Evolutionary conservation across 2,113 vertebrate species (phyloP).

Genomic region (Tupaia chinensis): DNA sequence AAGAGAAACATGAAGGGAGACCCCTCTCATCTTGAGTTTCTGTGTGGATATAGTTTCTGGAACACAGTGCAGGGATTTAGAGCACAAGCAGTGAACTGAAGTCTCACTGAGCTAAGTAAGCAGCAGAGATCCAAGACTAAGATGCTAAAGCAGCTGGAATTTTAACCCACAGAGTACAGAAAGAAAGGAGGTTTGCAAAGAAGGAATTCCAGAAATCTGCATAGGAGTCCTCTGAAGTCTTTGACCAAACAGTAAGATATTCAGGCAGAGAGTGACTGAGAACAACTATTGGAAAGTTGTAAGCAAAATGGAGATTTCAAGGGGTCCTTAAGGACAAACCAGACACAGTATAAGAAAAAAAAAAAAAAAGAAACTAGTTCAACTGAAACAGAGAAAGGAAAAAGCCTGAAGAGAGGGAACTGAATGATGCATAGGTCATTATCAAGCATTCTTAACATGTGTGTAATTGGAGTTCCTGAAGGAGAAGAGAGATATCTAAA

Average conservation of each 20-base stretch:
- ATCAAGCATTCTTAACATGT: neutral
- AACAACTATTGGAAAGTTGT: neutral
- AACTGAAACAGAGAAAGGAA: neutral
- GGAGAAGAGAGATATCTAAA: neutral
- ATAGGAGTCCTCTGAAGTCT: neutral
- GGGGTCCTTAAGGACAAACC: neutral
- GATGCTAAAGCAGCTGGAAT: neutral
- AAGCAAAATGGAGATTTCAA: neutral
- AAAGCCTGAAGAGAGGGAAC: neutral
- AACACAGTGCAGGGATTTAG: neutral
- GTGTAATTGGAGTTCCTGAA: neutral
- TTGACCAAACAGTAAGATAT: neutral
- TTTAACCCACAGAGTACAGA: neutral
- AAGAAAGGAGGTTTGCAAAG: neutral
- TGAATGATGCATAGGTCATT: neutral
- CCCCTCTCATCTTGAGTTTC: neutral
- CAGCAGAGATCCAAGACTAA: neutral
- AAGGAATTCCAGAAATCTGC: neutral
- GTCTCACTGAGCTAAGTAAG: neutral
- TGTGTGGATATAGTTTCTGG: neutral
- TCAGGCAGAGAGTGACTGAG: neutral
- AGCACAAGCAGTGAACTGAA: neutral
- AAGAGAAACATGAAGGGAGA: neutral
- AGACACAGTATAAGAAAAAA: neutral
- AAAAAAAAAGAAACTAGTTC: neutral